phyloP scores from a whole-genome alignment of 2,888 invertebrate genomes.

The Andrena haemorrhoa region DNA sequence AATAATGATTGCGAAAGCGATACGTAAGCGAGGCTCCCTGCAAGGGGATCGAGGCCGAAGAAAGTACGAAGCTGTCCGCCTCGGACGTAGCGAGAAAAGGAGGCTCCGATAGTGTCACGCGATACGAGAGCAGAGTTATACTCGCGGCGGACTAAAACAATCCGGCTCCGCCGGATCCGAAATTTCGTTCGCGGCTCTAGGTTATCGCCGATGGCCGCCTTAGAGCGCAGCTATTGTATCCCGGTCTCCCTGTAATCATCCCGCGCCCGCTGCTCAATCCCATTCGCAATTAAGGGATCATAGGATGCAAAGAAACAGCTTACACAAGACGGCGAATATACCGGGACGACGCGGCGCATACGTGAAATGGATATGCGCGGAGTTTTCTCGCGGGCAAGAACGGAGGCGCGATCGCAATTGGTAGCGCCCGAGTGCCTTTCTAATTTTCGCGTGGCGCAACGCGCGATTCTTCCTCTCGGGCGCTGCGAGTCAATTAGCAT shows the following conservation, averaged over 20 bases:
- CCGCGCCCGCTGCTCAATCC: constrained; percentile 29
- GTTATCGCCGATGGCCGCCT: no score
- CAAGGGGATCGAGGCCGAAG: constrained; percentile 62
- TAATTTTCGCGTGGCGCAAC: constrained; percentile 74
- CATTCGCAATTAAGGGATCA: constrained; percentile 62
- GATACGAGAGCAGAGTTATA: constrained; percentile 11
- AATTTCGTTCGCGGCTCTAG: background rate
- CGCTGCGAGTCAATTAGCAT: constrained; percentile 64
- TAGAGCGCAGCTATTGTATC: background rate
- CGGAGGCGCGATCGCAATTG: constrained; percentile 69
- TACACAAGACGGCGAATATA: constrained; percentile 33
- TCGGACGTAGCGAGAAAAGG: constrained; percentile 8
- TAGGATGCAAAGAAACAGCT: constrained; percentile 42
- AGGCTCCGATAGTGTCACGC: constrained; percentile 9
- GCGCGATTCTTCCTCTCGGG: constrained; percentile 51
- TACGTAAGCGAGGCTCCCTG: constrained; percentile 59
- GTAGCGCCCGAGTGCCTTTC: constrained; percentile 71
- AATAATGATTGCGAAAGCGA: constrained; percentile 71
- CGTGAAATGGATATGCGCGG: constrained; percentile 35
- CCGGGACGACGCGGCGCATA: background rate
- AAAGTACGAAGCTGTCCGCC: constrained; percentile 41
- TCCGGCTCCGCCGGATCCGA: background rate
- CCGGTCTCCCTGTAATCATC: constrained; percentile 17
- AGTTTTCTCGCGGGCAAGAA: constrained; percentile 55
- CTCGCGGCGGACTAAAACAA: background rate